phyloP scores from a whole-genome alignment of 2,113 vertebrate species.

The Lycaon pictus region DNA sequence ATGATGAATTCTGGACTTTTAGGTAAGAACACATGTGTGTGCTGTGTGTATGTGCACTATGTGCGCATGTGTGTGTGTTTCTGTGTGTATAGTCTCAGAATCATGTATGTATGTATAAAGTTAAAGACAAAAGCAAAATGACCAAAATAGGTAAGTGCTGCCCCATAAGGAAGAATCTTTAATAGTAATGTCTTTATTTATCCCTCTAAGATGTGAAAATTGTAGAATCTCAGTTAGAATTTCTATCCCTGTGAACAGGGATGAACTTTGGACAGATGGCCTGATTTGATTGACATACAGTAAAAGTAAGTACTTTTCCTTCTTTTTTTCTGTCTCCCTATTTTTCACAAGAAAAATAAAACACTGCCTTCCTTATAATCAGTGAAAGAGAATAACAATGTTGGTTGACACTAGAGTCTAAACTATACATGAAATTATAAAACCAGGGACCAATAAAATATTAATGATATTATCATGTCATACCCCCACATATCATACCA shows the following conservation, averaged over 20 bases:
- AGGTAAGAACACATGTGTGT: not conserved
- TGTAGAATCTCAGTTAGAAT: not conserved
- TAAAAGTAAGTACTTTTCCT: not conserved
- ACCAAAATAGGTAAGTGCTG: not conserved
- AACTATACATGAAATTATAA: not conserved
- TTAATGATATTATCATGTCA: not conserved
- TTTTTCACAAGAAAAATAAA: slow-evolving; percentile 42
- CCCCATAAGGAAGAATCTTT: not conserved
- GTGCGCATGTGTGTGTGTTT: not conserved
- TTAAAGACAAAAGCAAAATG: not conserved
- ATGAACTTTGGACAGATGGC: not conserved
- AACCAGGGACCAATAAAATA: not conserved
- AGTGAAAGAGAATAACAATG: not conserved
- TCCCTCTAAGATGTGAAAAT: not conserved
- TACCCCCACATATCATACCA: not conserved
- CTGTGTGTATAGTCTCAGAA: not conserved
- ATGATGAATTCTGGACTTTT: not conserved
- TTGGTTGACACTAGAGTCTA: not conserved
- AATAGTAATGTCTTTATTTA: not conserved
- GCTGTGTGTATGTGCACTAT: not conserved
- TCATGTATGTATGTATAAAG: not conserved
- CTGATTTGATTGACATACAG: not conserved
- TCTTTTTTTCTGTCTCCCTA: not conserved
- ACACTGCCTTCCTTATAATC: not conserved
- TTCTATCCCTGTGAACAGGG: not conserved